These are phyloP conservation scores for Epinephelus fuscoguttatus DNA, from an alignment of 2,113 vertebrate species.

Conservation along the genomic window DNA sequence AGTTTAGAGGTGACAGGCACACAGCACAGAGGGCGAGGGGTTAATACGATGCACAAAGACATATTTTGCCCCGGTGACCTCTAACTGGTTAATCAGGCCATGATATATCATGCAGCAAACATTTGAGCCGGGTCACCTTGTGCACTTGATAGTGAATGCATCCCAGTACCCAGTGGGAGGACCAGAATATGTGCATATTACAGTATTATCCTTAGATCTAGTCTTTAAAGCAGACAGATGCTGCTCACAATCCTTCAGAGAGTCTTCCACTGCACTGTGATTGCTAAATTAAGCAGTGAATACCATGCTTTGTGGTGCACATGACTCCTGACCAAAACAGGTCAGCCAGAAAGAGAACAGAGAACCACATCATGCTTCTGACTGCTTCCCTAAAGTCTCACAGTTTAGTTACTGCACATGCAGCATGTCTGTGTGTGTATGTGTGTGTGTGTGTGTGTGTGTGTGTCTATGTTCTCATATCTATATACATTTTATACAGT, in stretches of 20 bases:
- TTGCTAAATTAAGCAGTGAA: conserved; percentile 72
- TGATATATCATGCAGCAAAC: not conserved
- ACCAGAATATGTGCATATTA: not conserved
- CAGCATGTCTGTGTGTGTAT: not conserved
- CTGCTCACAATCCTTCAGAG: conserved; percentile 31
- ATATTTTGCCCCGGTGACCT: not conserved
- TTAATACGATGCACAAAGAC: not conserved
- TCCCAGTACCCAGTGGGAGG: not conserved
- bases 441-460: not conserved
- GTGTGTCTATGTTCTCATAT: not conserved
- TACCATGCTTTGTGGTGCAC: conserved; percentile 51
- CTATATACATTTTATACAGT: not conserved
- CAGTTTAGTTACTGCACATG: conserved; percentile 17
- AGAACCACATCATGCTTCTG: conserved; percentile 30
- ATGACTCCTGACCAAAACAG: conserved; percentile 63
- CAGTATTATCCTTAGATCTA: conserved; percentile 2
- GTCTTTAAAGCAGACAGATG: conserved; percentile 19
- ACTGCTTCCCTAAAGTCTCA: conserved; percentile 24
- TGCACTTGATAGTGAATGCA: not conserved
- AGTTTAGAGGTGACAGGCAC: not conserved
- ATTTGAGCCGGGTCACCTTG: not conserved
- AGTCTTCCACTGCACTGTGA: conserved; percentile 43
- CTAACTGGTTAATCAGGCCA: not conserved
- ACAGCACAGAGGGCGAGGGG: not conserved
- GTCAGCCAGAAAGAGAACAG: conserved; percentile 70